A percentile compares a stretch with the other conserved stretches of the same genome.
These are phyloP conservation scores for Oxycera nigricornis DNA, from an alignment of 2,888 invertebrate genomes.

Conservation along the genomic window DNA sequence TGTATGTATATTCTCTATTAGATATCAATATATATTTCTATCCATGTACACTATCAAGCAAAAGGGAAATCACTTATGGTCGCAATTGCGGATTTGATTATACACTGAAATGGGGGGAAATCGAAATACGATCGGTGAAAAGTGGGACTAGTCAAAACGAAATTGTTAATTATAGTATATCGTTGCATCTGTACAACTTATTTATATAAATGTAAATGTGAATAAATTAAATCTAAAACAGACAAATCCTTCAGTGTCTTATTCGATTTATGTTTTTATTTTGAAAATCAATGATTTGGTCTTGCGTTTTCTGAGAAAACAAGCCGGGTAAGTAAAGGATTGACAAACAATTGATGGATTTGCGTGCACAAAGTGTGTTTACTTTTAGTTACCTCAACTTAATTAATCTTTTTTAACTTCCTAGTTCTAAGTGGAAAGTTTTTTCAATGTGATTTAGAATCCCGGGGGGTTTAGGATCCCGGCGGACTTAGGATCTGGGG, in stretches of 20 bases:
- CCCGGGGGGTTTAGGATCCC: no score
- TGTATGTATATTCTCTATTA: slow-evolving; percentile 43
- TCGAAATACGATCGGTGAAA: background rate
- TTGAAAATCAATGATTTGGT: no score
- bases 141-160: background rate
- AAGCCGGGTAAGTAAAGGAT: no score
- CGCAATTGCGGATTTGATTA: background rate
- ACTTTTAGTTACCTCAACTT: no score
- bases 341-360: no score
- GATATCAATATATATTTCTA: slow-evolving; percentile 46
- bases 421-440: no score
- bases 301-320: no score
- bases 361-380: no score
- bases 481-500: no score
- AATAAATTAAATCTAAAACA: slow-evolving; percentile 37
- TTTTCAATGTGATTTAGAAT: no score
- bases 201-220: slow-evolving; percentile 45
- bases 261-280: no score
- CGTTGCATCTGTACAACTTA: slow-evolving; percentile 42
- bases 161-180: slow-evolving; percentile 42
- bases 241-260: background rate
- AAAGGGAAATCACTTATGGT: slow-evolving; percentile 7
- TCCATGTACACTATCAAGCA: slow-evolving; percentile 45
- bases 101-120: background rate
- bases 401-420: no score